Evolutionary conservation across 64 coral and sea anemone genomes (phyloP), one percentile per base, ranked within the genome.

Genomic region (Astreopora myriophthalma): DNA sequence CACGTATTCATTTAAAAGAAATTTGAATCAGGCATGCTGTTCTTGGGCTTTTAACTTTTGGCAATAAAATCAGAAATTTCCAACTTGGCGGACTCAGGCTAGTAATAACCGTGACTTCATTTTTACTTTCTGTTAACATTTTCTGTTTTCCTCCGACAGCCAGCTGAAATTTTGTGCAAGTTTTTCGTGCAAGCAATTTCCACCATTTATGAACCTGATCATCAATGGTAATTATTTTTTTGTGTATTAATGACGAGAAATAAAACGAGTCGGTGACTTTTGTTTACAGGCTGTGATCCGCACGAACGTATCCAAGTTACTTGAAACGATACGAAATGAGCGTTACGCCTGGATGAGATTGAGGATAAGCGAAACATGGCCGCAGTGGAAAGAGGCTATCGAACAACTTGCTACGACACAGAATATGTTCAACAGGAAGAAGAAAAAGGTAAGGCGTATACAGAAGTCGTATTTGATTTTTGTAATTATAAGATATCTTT

Each of bases 301-400:
- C 65, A 96, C 86, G 3, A 51, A 96, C 48, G 92, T 89, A 20
- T 40, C 65, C 3, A 90, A 71, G 3, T 38, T 96, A 40, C 14
- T 96, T 48, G 22, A 89, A 37, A n/a, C 75, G 31, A 29, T 96
- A 29, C 69, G 79, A 1, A 25, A 93, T 24, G 80, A 96, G 7
- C 73, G 84, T 5, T 60, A 78, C 4, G 94, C 78, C 4, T 96
- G 94, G 94, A 93, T 96, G 69, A 48, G 94, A 93, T 85, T 96
- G 70, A 83, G 94, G 69, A 42, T 90, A 31, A 76, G 82, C 16
- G 80, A 86, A 42, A 87, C 73, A 52, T 96, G 94, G 94, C 42
- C 52, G 26, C 76, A 93, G 25, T 96, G 94, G 94, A 58, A 85
- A 46, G 44, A 89, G 2, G 90, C 90, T 14, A 63, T 74, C 17